Evolutionary conservation across 2,888 invertebrate genomes (phyloP).

Genomic region (Cosmia trapezina): DNA sequence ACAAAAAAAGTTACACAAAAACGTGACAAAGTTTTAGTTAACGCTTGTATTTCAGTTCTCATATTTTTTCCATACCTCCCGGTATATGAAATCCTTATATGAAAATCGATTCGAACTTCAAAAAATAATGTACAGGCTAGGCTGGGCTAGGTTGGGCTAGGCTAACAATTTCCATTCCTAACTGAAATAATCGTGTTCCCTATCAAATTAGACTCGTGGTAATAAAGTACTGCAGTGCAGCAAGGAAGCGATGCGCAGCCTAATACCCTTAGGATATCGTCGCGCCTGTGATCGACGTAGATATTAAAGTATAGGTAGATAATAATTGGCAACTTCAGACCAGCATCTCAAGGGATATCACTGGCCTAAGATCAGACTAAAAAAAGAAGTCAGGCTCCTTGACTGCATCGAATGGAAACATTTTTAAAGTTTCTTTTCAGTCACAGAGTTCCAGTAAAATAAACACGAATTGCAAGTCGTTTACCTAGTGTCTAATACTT

Average conservation of each 20-base stretch:
- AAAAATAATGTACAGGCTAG: too few relatives aligned
- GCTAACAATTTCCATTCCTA: too few relatives aligned
- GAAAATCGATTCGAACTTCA: too few relatives aligned
- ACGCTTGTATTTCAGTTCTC: too few relatives aligned
- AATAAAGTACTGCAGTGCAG: conserved; percentile 29
- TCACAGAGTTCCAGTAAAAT: background rate
- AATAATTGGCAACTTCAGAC: conserved; percentile 20
- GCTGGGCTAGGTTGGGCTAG: too few relatives aligned
- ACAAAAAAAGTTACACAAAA: too few relatives aligned
- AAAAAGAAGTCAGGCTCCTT: background rate
- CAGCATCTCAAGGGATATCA: conserved; percentile 15
- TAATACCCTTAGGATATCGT: conserved; percentile 32
- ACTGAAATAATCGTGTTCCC: background rate
- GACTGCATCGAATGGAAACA: background rate
- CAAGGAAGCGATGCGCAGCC: conserved; percentile 7
- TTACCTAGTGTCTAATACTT: too few relatives aligned
- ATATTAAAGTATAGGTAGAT: conserved; percentile 15
- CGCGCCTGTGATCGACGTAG: conserved; percentile 12
- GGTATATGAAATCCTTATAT: too few relatives aligned
- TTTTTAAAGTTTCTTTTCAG: background rate
- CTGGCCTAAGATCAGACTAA: background rate
- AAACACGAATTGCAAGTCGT: background rate
- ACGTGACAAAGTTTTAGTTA: too few relatives aligned
- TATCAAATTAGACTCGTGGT: conserved; percentile 27
- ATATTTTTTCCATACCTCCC: too few relatives aligned